These are phyloP conservation scores for Phragmatobia fuliginosa DNA, from an alignment of 2,888 invertebrate species.

Conservation along the genomic window DNA sequence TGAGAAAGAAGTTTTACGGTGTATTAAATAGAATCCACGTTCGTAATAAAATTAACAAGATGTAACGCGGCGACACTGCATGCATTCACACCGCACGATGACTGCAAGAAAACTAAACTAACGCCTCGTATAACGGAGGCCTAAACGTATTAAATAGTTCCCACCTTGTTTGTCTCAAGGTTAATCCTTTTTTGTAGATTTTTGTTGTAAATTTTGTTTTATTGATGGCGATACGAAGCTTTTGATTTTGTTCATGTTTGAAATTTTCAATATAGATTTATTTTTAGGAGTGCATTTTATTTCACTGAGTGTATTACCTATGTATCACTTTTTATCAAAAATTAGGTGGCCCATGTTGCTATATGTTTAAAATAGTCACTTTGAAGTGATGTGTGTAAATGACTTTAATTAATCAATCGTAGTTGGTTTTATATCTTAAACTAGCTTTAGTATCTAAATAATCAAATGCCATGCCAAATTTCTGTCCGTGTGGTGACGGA, in stretches of 20 bases:
- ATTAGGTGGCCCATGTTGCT: too few species aligned
- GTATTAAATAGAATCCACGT: not conserved
- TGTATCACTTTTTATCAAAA: too few species aligned
- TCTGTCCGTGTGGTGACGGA: too few species aligned
- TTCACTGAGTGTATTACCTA: too few species aligned
- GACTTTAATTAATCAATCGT: too few species aligned
- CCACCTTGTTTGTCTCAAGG: slow-evolving; percentile 34
- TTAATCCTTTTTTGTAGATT: slow-evolving; percentile 27
- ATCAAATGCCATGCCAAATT: too few species aligned
- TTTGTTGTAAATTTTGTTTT: slow-evolving; percentile 16
- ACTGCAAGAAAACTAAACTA: not conserved
- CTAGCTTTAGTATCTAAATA: too few species aligned
- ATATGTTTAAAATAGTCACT: too few species aligned
- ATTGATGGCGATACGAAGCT: not conserved
- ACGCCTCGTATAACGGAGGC: not conserved
- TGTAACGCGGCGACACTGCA: too few species aligned
- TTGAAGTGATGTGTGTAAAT: too few species aligned
- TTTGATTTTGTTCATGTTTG: not conserved
- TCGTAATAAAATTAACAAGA: not conserved
- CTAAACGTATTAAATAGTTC: slow-evolving; percentile 29
- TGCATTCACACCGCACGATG: not conserved
- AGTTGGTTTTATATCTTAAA: too few species aligned
- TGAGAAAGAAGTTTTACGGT: not conserved
- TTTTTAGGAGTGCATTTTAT: not conserved
- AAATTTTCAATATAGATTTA: not conserved